Evolutionary conservation across 1,140 invertebrate species (phyloP).

Genomic region (Lordiphosa mommai): DNA sequence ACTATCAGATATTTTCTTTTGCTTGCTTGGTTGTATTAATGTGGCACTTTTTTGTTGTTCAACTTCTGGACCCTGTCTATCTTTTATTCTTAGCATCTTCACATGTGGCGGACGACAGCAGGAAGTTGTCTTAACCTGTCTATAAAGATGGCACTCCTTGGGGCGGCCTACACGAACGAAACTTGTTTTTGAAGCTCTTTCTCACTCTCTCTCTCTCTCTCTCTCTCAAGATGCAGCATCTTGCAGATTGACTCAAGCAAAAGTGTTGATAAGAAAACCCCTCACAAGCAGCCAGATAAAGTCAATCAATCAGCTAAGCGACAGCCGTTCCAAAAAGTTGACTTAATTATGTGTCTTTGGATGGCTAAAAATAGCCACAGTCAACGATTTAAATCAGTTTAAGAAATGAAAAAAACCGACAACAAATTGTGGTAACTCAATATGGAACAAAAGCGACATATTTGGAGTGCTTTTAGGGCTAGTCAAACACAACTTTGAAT

Average conservation of each 20-base stretch:
- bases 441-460: slow-evolving; percentile 29
- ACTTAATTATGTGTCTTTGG: slow-evolving; percentile 67
- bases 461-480: slow-evolving; percentile 35
- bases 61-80: slow-evolving; percentile 1
- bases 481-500: slow-evolving; percentile 51
- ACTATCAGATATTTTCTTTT: neutral
- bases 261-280: slow-evolving; percentile 60
- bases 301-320: slow-evolving; percentile 68
- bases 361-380: slow-evolving; percentile 48
- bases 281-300: slow-evolving; percentile 48
- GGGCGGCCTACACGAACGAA: slow-evolving; percentile 41
- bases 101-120: slow-evolving; percentile 20
- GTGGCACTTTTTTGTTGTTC: neutral
- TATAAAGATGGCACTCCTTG: slow-evolving; percentile 49
- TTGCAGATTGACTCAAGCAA: slow-evolving; percentile 44
- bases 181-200: slow-evolving; percentile 46
- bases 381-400: slow-evolving; percentile 10
- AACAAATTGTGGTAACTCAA: slow-evolving; percentile 54
- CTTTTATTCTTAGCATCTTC: slow-evolving; percentile 6
- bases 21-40: too few relatives aligned
- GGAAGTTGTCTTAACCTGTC: slow-evolving; percentile 49
- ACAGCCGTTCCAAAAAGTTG: slow-evolving; percentile 59
- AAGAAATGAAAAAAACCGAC: slow-evolving; percentile 30
- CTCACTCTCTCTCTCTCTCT: neutral
- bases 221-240: slow-evolving; percentile 30